Percentiles rank a stretch among this genome's conserved stretches.
These are phyloP conservation scores for Morus bassanus DNA, from an alignment of 2,797 vertebrate species.

Conservation along the genomic window DNA sequence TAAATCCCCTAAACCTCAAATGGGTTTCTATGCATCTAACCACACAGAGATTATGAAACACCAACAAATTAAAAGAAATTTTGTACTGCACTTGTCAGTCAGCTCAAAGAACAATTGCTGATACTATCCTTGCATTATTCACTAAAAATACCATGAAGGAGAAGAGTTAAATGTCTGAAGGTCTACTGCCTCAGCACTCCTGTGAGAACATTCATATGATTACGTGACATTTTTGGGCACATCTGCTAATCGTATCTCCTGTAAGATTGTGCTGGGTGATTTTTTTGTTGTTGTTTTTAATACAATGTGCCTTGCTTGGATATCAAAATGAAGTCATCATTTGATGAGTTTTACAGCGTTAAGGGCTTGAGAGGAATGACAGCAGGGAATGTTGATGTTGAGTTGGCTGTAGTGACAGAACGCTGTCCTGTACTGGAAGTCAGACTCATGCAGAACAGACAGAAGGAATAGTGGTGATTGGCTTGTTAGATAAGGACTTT, in stretches of 20 bases:
- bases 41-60: background rate
- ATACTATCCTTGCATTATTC: background rate
- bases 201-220: background rate
- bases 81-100: constrained; percentile 30
- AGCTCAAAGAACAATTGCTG: background rate
- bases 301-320: background rate
- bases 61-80: constrained; percentile 30
- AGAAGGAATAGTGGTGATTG: background rate
- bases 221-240: background rate
- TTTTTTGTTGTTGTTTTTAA: background rate
- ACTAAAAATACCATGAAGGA: background rate
- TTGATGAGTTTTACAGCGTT: background rate
- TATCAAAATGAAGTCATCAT: background rate
- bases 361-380: background rate
- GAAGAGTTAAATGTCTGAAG: background rate
- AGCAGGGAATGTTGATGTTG: background rate
- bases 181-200: background rate
- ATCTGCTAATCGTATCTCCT: background rate
- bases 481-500: background rate
- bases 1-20: constrained; percentile 32
- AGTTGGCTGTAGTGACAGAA: background rate
- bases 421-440: background rate
- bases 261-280: background rate
- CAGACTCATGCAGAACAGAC: background rate
- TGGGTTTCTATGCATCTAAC: background rate